These are phyloP conservation scores for Plusia festucae DNA, from an alignment of 2,888 invertebrate genomes.

Conservation along the genomic window DNA sequence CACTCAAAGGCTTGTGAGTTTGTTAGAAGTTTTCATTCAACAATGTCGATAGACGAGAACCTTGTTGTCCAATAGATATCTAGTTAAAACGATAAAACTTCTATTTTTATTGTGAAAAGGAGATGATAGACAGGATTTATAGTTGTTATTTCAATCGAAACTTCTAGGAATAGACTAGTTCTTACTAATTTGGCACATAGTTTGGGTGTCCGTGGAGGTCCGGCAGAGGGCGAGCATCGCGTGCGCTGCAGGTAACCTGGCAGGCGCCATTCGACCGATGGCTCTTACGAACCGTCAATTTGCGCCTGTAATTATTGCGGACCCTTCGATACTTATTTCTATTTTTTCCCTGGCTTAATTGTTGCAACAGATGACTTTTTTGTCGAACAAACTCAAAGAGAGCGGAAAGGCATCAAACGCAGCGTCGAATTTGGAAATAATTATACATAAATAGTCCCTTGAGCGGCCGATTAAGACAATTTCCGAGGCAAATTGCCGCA, in stretches of 20 bases:
- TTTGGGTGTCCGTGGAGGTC: constrained; percentile 52
- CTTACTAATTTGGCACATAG: constrained; percentile 40
- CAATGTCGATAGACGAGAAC: constrained; percentile 59
- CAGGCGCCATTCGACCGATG: constrained; percentile 84
- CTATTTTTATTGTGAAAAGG: constrained; percentile 33
- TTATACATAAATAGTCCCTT: constrained; percentile 90
- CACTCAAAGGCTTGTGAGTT: constrained; percentile 64
- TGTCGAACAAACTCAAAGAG: constrained; percentile 89
- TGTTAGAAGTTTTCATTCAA: constrained; percentile 66
- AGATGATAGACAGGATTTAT: constrained; percentile 27
- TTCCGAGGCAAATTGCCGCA: constrained; percentile 89
- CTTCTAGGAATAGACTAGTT: constrained; percentile 32
- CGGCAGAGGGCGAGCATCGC: constrained; percentile 71
- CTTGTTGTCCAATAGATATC: constrained; percentile 52
- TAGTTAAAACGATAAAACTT: constrained; percentile 56
- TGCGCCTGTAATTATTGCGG: constrained; percentile 89
- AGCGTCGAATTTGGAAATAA: constrained; percentile 90
- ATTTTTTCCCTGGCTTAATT: constrained; percentile 88
- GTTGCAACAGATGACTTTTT: constrained; percentile 90
- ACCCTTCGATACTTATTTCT: constrained; percentile 89
- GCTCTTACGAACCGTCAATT: constrained; percentile 88
- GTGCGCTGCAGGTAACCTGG: constrained; percentile 80
- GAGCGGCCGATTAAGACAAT: constrained; percentile 90
- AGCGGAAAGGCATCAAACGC: constrained; percentile 89
- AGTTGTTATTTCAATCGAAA: constrained; percentile 30